Percentiles rank a stretch among this genome's conserved stretches.
Evolutionary conservation across 2,113 vertebrate genomes (phyloP).

Genomic region (Urocolius indicus): DNA sequence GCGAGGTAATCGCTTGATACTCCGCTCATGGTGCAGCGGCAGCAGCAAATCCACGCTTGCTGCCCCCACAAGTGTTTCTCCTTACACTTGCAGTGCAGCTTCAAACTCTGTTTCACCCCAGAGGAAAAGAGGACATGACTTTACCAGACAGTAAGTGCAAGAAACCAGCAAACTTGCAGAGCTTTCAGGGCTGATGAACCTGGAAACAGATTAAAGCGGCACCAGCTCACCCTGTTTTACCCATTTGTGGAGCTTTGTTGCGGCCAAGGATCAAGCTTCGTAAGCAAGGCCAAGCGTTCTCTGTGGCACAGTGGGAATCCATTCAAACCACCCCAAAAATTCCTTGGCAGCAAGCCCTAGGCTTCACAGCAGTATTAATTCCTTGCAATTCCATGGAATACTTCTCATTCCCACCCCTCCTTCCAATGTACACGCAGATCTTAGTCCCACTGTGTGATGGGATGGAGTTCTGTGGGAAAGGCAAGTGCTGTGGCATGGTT

Average conservation of each 20-base stretch:
- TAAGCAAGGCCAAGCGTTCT: neutral
- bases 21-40: neutral
- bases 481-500: neutral
- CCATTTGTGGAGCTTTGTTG: neutral
- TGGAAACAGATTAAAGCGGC: neutral
- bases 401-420: neutral
- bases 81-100: neutral
- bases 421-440: accelerated
- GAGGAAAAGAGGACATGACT: neutral
- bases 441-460: neutral
- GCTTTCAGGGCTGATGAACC: neutral
- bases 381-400: neutral
- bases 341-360: neutral
- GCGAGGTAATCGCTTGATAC: neutral
- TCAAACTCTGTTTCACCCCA: neutral
- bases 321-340: slow-evolving; percentile 36
- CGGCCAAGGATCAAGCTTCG: neutral
- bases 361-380: neutral
- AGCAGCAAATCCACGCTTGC: neutral
- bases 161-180: neutral
- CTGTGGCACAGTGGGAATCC: neutral
- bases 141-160: neutral
- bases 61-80: neutral
- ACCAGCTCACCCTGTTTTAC: neutral
- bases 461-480: neutral